Conservation (phyloP, 2,797 vertebrate genomes). For the Odontamblyopus lacepedii region DNA sequence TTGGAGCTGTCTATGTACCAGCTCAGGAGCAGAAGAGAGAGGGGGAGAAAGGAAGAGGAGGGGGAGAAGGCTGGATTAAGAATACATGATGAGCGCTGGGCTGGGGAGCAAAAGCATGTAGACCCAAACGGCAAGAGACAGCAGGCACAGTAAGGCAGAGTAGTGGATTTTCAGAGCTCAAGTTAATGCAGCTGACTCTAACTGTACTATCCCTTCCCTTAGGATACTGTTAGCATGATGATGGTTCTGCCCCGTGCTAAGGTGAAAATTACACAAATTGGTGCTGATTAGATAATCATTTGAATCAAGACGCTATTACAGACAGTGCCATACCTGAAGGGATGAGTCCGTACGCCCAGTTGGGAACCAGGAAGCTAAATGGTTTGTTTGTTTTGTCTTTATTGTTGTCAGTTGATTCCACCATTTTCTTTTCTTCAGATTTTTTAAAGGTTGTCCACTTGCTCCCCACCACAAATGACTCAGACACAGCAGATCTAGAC, state of each 20-base stretch:
- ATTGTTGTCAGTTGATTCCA: conserved; percentile 36
- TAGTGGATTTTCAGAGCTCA: conserved; percentile 12
- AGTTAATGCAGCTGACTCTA: conserved; percentile 13
- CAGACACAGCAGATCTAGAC: conserved; percentile 67
- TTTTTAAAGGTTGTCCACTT: conserved; percentile 54
- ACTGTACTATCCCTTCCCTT: conserved; percentile 18
- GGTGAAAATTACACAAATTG: conserved; percentile 40
- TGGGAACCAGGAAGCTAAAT: conserved; percentile 52
- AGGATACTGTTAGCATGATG: conserved; percentile 9
- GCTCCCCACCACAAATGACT: conserved; percentile 67
- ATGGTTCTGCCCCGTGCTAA: conserved; percentile 21
- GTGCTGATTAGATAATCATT: conserved; percentile 47
- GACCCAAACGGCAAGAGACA: conserved; percentile 36
- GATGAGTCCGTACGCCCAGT: conserved; percentile 60
- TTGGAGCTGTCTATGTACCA: conserved; percentile 32
- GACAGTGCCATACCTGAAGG: conserved; percentile 70
- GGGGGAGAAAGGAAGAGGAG: not conserved
- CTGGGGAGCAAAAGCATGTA: conserved; percentile 17
- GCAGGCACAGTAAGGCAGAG: conserved; percentile 21
- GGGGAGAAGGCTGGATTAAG: conserved; percentile 39
- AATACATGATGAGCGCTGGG: conserved; percentile 44
- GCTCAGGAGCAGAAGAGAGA: not conserved
- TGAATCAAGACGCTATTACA: conserved; percentile 32
- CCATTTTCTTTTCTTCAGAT: conserved; percentile 45
- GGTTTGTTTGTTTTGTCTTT: conserved; percentile 46